Evolutionary conservation across 2,888 invertebrate species (phyloP).

Genomic region (Drosophila stalkeri): DNA sequence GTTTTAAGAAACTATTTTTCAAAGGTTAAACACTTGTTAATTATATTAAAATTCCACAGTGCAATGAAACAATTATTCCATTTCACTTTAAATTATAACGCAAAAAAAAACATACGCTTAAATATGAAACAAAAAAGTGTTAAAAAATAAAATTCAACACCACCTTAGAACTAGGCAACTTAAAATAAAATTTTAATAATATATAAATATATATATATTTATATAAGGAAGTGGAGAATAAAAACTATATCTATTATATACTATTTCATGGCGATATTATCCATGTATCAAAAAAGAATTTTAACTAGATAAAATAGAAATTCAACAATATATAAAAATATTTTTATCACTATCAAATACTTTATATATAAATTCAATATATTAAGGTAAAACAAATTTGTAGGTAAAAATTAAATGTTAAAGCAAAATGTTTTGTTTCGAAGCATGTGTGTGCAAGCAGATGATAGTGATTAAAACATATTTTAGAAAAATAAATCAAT

Average conservation of each 20-base stretch:
- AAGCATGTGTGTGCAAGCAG: conserved; percentile 3
- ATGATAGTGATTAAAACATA: conserved; percentile 3
- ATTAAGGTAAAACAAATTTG: neutral
- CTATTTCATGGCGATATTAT: neutral
- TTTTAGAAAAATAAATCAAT: neutral
- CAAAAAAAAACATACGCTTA: conserved; percentile 15
- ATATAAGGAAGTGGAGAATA: neutral
- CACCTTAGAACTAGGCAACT: conserved; percentile 15
- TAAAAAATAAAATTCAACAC: conserved; percentile 8
- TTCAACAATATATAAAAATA: neutral
- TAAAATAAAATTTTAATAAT: neutral
- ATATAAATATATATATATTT: neutral
- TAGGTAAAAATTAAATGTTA: neutral
- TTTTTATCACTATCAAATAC: neutral
- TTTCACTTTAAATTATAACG: conserved; percentile 36
- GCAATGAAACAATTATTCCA: conserved; percentile 29
- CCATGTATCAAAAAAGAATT: neutral
- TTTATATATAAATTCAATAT: neutral
- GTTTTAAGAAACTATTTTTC: conserved; percentile 11
- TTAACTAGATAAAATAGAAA: neutral
- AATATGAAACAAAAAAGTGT: conserved; percentile 1
- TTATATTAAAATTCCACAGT: conserved; percentile 31
- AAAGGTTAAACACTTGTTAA: conserved; percentile 45
- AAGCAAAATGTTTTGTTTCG: neutral
- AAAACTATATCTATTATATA: neutral